phyloP scores from a whole-genome alignment of 92 coral and sea anemone genomes.

The Phenganax stokvisi region DNA sequence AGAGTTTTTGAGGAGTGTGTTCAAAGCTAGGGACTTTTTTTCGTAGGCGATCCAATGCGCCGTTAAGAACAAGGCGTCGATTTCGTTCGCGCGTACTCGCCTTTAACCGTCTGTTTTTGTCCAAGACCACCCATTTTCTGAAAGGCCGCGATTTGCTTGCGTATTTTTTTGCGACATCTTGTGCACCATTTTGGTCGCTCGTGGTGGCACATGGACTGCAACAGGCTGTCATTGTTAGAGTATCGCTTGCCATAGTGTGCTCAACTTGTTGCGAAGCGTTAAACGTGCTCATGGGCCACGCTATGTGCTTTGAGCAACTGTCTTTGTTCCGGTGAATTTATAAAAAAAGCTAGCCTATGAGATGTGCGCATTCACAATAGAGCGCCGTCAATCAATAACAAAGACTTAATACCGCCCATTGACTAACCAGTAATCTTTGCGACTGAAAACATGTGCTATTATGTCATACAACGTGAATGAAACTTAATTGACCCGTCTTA shows the following conservation, averaged over 20 bases:
- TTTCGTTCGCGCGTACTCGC: conserved; percentile 95
- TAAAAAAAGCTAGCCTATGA: conserved; percentile 35
- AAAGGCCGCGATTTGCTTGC: conserved; percentile 62
- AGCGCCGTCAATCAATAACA: conserved; percentile 24
- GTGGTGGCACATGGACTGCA: conserved; percentile 20
- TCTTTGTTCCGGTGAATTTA: conserved; percentile 31
- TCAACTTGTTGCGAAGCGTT: neutral
- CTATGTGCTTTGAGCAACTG: conserved; percentile 3
- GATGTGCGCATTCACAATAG: conserved; percentile 18
- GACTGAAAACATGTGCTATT: conserved; percentile 32
- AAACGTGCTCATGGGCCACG: neutral
- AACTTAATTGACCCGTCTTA: neutral
- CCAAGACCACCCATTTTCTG: conserved; percentile 91
- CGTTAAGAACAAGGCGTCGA: conserved; percentile 86
- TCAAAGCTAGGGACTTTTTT: conserved; percentile 96
- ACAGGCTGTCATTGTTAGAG: conserved; percentile 22
- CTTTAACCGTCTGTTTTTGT: conserved; percentile 78
- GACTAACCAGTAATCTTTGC: neutral
- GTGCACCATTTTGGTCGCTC: neutral
- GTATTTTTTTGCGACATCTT: conserved; percentile 49
- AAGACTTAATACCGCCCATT: conserved; percentile 18
- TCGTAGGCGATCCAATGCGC: conserved; percentile 77
- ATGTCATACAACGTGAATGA: neutral
- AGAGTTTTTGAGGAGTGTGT: conserved; percentile 93
- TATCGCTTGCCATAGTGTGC: conserved; percentile 5